Evolutionary conservation across 2,797 vertebrate genomes (phyloP).

Genomic region (Anableps anableps): DNA sequence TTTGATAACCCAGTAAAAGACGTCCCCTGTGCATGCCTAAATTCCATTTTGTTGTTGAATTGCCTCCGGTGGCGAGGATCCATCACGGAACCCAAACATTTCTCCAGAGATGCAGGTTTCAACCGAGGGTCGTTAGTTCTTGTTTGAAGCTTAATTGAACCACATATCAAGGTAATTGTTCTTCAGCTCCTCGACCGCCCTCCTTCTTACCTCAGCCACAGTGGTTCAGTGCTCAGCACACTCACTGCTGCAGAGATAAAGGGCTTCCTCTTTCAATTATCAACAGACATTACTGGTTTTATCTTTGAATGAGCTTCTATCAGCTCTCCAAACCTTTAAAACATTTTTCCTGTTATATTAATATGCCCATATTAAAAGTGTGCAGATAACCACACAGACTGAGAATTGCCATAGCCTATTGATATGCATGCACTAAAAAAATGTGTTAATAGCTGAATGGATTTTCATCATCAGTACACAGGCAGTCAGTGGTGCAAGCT

Average conservation of each 20-base stretch:
- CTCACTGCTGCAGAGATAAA: conserved; percentile 47
- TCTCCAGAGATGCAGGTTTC: conserved; percentile 49
- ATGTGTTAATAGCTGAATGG: conserved; percentile 31
- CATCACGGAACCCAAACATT: conserved; percentile 37
- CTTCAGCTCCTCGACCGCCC: conserved; percentile 34
- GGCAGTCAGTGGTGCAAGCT: conserved; percentile 46
- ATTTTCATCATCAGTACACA: conserved; percentile 30
- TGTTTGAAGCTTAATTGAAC: conserved; percentile 65
- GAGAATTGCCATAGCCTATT: conserved; percentile 30
- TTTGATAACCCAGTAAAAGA: conserved; percentile 24
- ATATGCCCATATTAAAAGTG: conserved; percentile 39
- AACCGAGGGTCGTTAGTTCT: conserved; percentile 49
- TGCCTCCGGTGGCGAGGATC: conserved; percentile 34
- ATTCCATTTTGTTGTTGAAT: conserved; percentile 33
- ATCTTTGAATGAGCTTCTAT: conserved; percentile 53
- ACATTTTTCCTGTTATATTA: conserved; percentile 33
- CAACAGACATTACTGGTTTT: conserved; percentile 60
- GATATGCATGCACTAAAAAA: conserved; percentile 24
- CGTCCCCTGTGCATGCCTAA: background rate
- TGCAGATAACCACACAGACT: conserved; percentile 17
- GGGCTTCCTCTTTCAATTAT: conserved; percentile 67
- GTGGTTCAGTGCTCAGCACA: conserved; percentile 14
- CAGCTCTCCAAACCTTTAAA: conserved; percentile 35
- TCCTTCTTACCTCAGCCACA: conserved; percentile 29
- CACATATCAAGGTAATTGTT: conserved; percentile 72